phyloP scores from a whole-genome alignment of 1,140 invertebrate species.

The Drosophila micromelanica region DNA sequence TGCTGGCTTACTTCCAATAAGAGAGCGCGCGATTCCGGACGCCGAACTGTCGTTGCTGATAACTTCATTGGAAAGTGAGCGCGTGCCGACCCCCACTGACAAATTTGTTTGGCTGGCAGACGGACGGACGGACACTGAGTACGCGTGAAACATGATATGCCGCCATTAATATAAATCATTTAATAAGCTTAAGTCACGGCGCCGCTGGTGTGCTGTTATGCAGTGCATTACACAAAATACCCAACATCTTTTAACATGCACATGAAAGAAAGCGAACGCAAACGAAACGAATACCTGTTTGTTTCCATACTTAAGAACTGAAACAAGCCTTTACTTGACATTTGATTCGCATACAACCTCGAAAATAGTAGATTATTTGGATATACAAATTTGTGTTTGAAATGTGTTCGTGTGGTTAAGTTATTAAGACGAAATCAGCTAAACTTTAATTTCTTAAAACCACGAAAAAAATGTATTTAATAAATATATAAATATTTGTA shows the following conservation, averaged over 20 bases:
- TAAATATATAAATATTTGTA: too few relatives aligned
- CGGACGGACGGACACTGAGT: conserved; percentile 73
- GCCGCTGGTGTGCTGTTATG: conserved; percentile 48
- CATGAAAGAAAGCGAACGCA: conserved; percentile 35
- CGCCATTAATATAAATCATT: conserved; percentile 84
- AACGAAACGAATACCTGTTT: conserved; percentile 39
- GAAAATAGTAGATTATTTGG: background rate
- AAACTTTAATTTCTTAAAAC: too few relatives aligned
- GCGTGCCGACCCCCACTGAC: conserved; percentile 84
- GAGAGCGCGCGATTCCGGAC: conserved; percentile 38
- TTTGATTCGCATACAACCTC: conserved; percentile 6
- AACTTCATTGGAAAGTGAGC: conserved; percentile 79
- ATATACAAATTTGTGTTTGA: background rate
- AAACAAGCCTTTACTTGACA: conserved; percentile 7
- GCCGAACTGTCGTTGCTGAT: conserved; percentile 70
- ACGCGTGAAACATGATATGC: conserved; percentile 84
- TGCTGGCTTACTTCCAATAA: conserved; percentile 22
- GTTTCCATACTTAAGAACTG: conserved; percentile 12
- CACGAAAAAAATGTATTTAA: too few relatives aligned
- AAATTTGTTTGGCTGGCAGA: conserved; percentile 81
- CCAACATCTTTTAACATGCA: conserved; percentile 33
- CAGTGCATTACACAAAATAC: conserved; percentile 38
- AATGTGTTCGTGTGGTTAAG: background rate
- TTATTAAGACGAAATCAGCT: background rate
- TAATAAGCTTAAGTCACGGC: conserved; percentile 70